Conservation (phyloP, 2,113 vertebrate genomes). For the Oncorhynchus gorbuscha region DNA sequence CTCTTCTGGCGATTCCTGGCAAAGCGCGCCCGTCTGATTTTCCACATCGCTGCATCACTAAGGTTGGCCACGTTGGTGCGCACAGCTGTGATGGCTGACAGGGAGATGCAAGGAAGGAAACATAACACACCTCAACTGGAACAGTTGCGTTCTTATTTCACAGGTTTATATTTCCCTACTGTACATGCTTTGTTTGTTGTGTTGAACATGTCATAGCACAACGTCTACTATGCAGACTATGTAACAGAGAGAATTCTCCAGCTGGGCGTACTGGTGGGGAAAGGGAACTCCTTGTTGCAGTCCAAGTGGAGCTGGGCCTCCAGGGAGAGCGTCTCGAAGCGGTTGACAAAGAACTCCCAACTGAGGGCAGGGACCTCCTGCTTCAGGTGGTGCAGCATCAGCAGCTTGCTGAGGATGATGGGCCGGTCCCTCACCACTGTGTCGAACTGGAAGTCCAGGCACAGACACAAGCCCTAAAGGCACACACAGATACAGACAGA, state of each 20-base stretch:
- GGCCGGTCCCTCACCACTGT: constrained; percentile 96
- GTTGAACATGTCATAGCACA: too few species aligned
- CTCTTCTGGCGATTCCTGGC: constrained; percentile 98
- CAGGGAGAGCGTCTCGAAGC: constrained; percentile 96
- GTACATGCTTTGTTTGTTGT: too few species aligned
- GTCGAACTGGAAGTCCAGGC: constrained; percentile 98
- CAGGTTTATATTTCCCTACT: too few species aligned
- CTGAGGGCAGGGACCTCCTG: constrained; percentile 95
- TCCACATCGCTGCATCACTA: constrained; percentile 96
- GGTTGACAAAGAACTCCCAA: constrained; percentile 99
- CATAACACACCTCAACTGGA: too few species aligned
- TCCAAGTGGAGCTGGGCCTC: constrained; percentile 98
- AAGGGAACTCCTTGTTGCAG: constrained; percentile 99
- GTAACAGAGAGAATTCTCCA: too few species aligned
- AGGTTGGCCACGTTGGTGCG: constrained; percentile 97
- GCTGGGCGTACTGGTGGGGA: constrained; percentile 88
- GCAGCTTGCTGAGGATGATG: constrained; percentile 94
- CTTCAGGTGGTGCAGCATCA: constrained; percentile 93
- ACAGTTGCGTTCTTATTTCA: too few species aligned
- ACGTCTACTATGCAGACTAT: too few species aligned
- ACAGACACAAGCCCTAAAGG: constrained; percentile 90
- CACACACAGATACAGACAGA: constrained; percentile 13
- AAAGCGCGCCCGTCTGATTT: constrained; percentile 95
- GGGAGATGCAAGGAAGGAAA: not conserved
- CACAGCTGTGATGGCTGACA: constrained; percentile 93